Base-by-base conservation (phyloP, 2,113 vertebrate genomes). In the Cavia aperea region DNA sequence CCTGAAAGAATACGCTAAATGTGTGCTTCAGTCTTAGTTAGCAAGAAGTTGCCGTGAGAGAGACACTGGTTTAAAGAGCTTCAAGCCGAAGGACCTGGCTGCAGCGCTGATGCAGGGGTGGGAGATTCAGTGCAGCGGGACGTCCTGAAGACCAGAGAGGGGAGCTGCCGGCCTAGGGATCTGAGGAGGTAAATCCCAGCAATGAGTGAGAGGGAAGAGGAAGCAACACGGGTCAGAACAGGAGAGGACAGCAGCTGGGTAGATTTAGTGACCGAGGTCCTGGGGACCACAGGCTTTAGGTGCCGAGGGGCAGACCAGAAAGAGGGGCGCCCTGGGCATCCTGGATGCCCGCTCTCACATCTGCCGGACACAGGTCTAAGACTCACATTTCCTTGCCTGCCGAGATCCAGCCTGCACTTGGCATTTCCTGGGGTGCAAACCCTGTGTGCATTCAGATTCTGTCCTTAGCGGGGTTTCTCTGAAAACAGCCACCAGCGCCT, bases 401-500 rank as follows among this genome's bases (percentile, higher is more conserved):
- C 21, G 70, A 46, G 56, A 63, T 58, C 95, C 96, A 94, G 8
- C 60, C 62, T 60, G 81, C 73, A 84, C 81, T n/a, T 94, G 90
- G 95, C 94, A 89, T 96, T 93, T 95, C 86, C 88, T 78, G 33
- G 66, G 72, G 89, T 89, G 95, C 85, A 87, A 95, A 94, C 93
- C 93, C 56, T 31, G 94, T 94, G 94, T 96, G 92, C 94, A 86
- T 94, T 95, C 94, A 86, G 91, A 84, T 95, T 92, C 95, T 88
- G 92, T 89, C 78, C 95, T 94, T 93, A 94, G 94, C 93, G 89
- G 51, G 56, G 56, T 18, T 88, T 94, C 93, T 97, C 95, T 94
- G 87, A 95, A 96, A 96, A 96, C 89, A 92, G 96, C 95, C 94
- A 82, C 93, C 21, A 88, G 95, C 91, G 81, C 83, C 88, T 93